Evolutionary conservation across 2,113 vertebrate genomes (phyloP), one percentile per base, ranked within the genome.

Genomic region (Neolamprologus toae): DNA sequence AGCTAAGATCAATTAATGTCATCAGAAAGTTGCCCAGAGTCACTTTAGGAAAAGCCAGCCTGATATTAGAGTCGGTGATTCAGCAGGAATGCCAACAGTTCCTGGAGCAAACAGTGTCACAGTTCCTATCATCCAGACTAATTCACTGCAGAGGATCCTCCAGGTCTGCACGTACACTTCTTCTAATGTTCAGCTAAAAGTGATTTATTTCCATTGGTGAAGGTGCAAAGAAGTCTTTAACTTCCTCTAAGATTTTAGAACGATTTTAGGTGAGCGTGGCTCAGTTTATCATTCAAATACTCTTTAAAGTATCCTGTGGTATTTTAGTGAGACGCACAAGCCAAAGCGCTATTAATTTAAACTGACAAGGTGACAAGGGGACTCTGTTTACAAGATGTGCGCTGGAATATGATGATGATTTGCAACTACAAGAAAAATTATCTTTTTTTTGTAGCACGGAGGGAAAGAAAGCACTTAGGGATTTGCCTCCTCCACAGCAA

Each of bases 1-100:
- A 80, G 73, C 76, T 17, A 47, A 87, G 81, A 85, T 83, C 63
- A 89, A 88, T 92, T 54, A 83, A 82, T 47, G 40, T 73, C 81
- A 73, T 81, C 79, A 66, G 40, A 84, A 61, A 61, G 84, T 84
- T 63, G 82, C 85, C 83, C 71, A 21, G 12, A 86, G 90, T 76
- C 55, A 80, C 47, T 87, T 16, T 31, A 17, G 53, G 54, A 78
- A 86, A 71, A 71, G 51, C 16, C 14, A 16, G 40, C 9, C 59
- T 42, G 9, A 59, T 47, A 83, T 23, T 71, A 82, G 40, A 87
- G 23, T 66, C 33, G 17, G 81, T 80, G 76, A 90, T 71, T 87
- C 82, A 84, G 55, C 79, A 54, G 80, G 81, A 81, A 63, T 40
- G 40, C 51, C 31, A 49, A 66, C 55, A 86, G 78, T 71, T 82